Evolutionary conservation across 92 coral and sea anemone genomes (phyloP), one percentile per base, ranked within the genome.

Genomic region (Micromussa lordhowensis): DNA sequence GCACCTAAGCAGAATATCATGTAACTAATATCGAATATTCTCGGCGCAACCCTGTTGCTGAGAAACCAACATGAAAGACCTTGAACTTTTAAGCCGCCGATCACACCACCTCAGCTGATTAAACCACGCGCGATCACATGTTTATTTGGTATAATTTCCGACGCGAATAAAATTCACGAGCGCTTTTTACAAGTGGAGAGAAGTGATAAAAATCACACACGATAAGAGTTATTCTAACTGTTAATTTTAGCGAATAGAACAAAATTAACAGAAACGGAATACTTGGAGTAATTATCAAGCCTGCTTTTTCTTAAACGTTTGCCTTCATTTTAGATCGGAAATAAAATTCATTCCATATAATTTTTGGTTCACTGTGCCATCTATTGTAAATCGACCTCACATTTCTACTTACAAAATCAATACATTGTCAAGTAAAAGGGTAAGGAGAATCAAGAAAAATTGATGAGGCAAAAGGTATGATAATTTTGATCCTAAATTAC

Each of bases 71-170:
- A 66, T 66, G 10, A 3, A 28, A 26, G 29, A 66, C 71, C 71
- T 66, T 66, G 71, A n/a, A 66, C 71, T 34, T 16, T 28, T 26
- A 66, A 14, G 26, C 3, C 9, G 13, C 26, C 30, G 26, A 6
- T 64, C 69, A 64, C 30, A n/a, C 69, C 69, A 26, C 34, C 71
- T 66, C 71, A 66, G 71, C 71, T 66, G 71, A 66, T 22, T 31
- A 66, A 66, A 66, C 32, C 30, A 11, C 13, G 10, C 9, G 29
- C 28, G 5, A 28, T 19, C 14, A 26, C 9, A 26, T 66, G 71
- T 24, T 26, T 9, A 61, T 61, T 61, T 61, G 1, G 17, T 26
- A 26, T 26, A 28, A 66, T 66, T 26, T 66, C 31, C 2, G 2
- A 55, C 61, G 16, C 22, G 2, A 66, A 26, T 26, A 66, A 66